Evolutionary conservation across 2,113 vertebrate genomes (phyloP).

Genomic region (Microcebus ravelobensis): DNA sequence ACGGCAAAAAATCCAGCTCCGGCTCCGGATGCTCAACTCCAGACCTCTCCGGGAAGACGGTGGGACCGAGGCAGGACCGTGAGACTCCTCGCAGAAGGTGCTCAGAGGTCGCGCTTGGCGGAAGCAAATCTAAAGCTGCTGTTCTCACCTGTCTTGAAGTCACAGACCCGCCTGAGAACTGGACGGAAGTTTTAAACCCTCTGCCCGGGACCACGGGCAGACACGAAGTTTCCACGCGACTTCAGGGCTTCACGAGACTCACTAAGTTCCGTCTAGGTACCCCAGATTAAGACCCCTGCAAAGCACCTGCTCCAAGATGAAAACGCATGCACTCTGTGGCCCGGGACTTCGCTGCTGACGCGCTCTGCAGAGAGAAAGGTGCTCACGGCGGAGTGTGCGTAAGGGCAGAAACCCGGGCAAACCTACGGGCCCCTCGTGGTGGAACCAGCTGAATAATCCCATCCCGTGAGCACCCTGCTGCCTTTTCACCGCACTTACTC

Average conservation of each 20-base stretch:
- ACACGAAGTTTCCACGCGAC: not conserved
- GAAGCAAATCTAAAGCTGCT: not conserved
- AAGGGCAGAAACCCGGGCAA: not conserved
- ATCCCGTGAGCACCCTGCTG: not conserved
- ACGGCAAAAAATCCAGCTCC: not conserved
- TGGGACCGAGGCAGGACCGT: not conserved
- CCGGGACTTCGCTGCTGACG: not conserved
- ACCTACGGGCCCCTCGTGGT: not conserved
- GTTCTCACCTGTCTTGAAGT: not conserved
- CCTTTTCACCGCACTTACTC: not conserved
- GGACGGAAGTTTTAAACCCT: not conserved
- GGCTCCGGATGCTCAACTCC: rapidly evolving
- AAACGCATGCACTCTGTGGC: not conserved
- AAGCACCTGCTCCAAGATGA: not conserved
- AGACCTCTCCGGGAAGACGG: not conserved
- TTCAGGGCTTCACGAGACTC: not conserved
- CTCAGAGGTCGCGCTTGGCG: too few species aligned
- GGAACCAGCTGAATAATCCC: not conserved
- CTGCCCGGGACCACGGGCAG: too few species aligned
- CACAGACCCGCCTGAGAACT: not conserved
- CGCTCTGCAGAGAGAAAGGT: too few species aligned
- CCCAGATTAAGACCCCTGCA: not conserved
- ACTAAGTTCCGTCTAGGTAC: not conserved
- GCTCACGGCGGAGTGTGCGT: rapidly evolving
- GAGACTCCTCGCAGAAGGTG: rapidly evolving